These are phyloP conservation scores for Stegodyphus dumicola DNA, from an alignment of 1,140 invertebrate genomes.

Conservation along the genomic window DNA sequence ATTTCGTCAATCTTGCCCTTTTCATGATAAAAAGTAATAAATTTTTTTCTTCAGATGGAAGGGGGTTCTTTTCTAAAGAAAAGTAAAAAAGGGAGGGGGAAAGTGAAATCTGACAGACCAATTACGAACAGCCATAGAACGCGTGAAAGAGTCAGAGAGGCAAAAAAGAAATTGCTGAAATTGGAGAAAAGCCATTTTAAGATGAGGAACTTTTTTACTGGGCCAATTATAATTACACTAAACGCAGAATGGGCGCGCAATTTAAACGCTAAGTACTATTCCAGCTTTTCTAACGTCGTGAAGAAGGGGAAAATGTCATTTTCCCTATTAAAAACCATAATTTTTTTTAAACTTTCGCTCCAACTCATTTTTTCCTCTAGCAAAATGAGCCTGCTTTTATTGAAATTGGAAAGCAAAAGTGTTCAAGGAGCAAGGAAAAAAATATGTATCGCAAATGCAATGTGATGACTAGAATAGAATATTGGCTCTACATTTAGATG, in stretches of 20 bases:
- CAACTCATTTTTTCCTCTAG: neutral
- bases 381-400: conserved; percentile 17
- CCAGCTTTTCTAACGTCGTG: conserved; percentile 14
- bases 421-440: neutral
- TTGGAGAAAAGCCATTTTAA: conserved; percentile 44
- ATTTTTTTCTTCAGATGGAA: neutral
- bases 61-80: conserved; percentile 13
- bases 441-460: neutral
- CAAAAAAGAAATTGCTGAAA: conserved; percentile 12
- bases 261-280: conserved; percentile 19
- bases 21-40: conserved; percentile 13
- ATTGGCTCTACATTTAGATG: neutral
- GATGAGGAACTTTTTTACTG: conserved; percentile 29
- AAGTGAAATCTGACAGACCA: conserved; percentile 34
- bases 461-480: neutral
- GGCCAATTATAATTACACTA: conserved; percentile 53
- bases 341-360: neutral
- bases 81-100: conserved; percentile 10
- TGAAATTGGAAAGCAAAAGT: neutral
- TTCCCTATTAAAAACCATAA: conserved; percentile 34
- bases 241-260: neutral
- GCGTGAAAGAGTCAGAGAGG: conserved; percentile 30
- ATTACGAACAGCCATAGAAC: conserved; percentile 36
- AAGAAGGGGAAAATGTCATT: conserved; percentile 34
- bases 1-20: conserved; percentile 43